Conservation (phyloP, 2,888 invertebrate species). For the Nomada fucata region DNA sequence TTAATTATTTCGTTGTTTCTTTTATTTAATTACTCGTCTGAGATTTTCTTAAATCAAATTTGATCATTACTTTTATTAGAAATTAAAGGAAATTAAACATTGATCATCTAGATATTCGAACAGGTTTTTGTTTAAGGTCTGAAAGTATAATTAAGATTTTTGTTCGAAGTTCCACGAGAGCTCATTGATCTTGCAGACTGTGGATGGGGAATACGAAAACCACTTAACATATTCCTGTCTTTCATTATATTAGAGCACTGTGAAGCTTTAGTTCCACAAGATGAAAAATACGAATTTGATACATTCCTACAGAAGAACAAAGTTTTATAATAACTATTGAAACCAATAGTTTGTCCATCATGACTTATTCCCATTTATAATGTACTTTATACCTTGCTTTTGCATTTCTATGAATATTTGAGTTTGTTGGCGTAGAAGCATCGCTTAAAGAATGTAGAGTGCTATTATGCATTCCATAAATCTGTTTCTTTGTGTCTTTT, state of each 20-base stretch:
- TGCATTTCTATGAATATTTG: background rate
- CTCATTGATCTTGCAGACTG: background rate
- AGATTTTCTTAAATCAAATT: background rate
- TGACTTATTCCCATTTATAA: background rate
- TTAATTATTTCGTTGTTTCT: too few relatives aligned
- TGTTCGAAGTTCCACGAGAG: background rate
- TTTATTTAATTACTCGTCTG: background rate
- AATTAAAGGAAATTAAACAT: background rate
- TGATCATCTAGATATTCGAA: background rate
- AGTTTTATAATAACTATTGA: too few relatives aligned
- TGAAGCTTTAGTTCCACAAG: constrained; percentile 1
- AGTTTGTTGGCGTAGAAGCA: constrained; percentile 6
- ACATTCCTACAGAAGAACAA: constrained; percentile 2
- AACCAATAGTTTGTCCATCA: too few relatives aligned
- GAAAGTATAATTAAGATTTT: constrained; percentile 7
- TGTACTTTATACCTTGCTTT: constrained; percentile 4
- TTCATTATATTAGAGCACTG: background rate
- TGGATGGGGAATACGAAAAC: constrained; percentile 36
- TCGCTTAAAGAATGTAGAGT: background rate
- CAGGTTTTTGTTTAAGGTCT: constrained; percentile 1
- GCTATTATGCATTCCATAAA: constrained; percentile 4
- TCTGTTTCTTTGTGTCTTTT: constrained; percentile 28
- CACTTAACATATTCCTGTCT: background rate
- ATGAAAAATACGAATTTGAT: background rate
- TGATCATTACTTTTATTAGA: background rate